Conservation (phyloP, 2,888 invertebrate genomes). For the Phania funesta region DNA sequence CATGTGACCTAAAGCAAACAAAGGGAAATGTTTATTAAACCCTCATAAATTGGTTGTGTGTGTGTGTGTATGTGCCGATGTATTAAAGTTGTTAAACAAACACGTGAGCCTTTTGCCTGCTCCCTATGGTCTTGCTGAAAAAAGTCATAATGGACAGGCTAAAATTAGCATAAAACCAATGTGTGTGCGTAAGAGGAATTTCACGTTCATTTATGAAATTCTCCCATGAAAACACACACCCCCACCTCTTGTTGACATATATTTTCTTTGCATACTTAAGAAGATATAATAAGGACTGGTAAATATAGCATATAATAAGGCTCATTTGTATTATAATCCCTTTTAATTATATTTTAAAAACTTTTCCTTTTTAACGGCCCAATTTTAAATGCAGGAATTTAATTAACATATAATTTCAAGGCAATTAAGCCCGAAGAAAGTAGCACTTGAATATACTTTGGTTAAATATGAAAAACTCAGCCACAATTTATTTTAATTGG, state of each 20-base stretch:
- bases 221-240: not conserved
- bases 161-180: not conserved
- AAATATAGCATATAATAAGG: slow-evolving; percentile 41
- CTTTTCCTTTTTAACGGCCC: slow-evolving; percentile 16
- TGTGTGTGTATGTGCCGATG: not conserved
- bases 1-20: slow-evolving; percentile 21
- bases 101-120: not conserved
- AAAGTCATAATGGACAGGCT: not conserved
- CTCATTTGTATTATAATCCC: slow-evolving; percentile 29
- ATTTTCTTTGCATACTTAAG: slow-evolving; percentile 38
- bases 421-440: not conserved
- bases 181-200: not conserved
- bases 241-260: not conserved
- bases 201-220: slow-evolving; percentile 2
- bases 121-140: not conserved
- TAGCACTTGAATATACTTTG: not conserved
- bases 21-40: slow-evolving; percentile 41
- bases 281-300: slow-evolving; percentile 5
- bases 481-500: too few relatives aligned
- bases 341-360: slow-evolving; percentile 40
- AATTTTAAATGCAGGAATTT: not conserved
- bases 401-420: not conserved
- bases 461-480: not conserved
- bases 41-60: slow-evolving; percentile 20
- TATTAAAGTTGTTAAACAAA: not conserved